Evolutionary conservation across 2,797 vertebrate species (phyloP).

Genomic region (Enteromius anoplus): DNA sequence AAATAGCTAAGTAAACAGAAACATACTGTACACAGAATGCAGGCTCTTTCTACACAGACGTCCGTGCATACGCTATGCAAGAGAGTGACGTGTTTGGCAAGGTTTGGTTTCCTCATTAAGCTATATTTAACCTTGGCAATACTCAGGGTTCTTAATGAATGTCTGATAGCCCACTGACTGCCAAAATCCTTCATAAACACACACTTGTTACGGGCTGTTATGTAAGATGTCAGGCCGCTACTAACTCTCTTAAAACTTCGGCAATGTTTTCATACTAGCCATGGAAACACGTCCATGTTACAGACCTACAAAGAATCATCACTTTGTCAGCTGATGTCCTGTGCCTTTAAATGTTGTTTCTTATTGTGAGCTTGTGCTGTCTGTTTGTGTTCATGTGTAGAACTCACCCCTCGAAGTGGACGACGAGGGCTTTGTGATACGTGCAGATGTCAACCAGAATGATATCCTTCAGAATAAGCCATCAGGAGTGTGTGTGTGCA

Average conservation of each 20-base stretch:
- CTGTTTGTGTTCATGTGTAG: conserved; percentile 69
- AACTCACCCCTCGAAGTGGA: conserved; percentile 88
- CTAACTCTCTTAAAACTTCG: neutral
- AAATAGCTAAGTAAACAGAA: conserved; percentile 2
- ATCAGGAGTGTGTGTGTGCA: neutral
- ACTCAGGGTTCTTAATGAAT: conserved; percentile 54
- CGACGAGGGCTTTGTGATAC: conserved; percentile 92
- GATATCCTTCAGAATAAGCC: conserved; percentile 83
- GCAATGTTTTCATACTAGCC: conserved; percentile 1
- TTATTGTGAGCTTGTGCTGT: neutral
- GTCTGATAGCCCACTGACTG: conserved; percentile 23
- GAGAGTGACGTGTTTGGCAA: conserved; percentile 16
- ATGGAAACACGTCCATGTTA: neutral
- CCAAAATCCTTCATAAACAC: conserved; percentile 37
- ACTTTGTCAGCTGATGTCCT: neutral
- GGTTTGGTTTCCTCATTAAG: conserved; percentile 66
- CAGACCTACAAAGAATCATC: neutral
- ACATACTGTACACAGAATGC: neutral
- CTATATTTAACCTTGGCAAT: conserved; percentile 65
- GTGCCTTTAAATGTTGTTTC: conserved; percentile 31
- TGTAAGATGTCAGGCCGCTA: neutral
- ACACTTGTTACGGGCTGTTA: conserved; percentile 27
- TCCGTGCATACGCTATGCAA: neutral
- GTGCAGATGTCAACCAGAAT: conserved; percentile 80
- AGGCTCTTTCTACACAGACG: neutral